Evolutionary conservation across 2,797 vertebrate genomes (phyloP), one percentile per base, ranked within the genome.

Genomic region (Pterois miles): DNA sequence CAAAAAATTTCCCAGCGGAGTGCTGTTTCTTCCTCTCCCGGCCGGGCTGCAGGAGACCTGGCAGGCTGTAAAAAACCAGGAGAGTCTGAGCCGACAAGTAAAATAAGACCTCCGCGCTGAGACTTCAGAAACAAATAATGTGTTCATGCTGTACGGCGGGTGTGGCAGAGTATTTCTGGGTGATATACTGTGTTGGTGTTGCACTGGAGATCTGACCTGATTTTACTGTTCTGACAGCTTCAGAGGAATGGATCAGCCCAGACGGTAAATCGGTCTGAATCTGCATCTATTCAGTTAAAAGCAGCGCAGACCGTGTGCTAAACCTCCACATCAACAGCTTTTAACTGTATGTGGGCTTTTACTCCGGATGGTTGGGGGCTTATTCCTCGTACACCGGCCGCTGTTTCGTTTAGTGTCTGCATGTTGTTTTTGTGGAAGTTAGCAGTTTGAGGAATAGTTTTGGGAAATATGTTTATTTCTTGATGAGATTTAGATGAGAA

Each of bases 131-230:
- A 74, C 84, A 50, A 70, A 52, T 70, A 46, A 71, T 76, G 84
- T 88, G 89, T 87, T 80, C 62, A 7, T 13, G 60, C 62, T 36
- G 22, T 53, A 64, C 3, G 53, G 80, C 70, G 72, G 77, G 69
- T 63, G 56, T 67, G 43, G 71, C 46, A 54, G 73, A 76, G 72
- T 83, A 75, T 81, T 85, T 70, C 57, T 66, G 14, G 2, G 69
- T 68, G 70, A 80, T 76, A 80, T 70, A 67, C 34, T 58, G 76
- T 43, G 74, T 65, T 66, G 78, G 46, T 69, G 68, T 52, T 76
- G 48, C 59, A 52, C 53, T 71, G 81, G 89, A 86, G 88, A 91
- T 78, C 81, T 88, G 88, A 92, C 88, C 89, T 87, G 73, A 87
- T 91, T 90, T 76, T 62, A 75, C 67, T 66, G 43, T 68, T 85